phyloP scores from a whole-genome alignment of 2,113 vertebrate genomes.

The Cololabis saira region DNA sequence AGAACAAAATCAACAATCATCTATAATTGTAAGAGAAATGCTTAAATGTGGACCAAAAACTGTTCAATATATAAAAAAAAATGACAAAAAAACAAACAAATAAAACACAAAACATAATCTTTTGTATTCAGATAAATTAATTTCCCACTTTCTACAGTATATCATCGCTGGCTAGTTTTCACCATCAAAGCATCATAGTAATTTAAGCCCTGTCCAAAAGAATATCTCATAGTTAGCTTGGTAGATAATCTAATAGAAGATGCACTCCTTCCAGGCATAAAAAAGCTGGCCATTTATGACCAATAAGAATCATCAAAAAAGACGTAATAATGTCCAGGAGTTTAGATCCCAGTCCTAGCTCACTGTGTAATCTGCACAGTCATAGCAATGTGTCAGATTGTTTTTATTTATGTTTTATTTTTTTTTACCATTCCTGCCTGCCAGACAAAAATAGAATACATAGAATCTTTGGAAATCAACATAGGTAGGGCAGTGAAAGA shows the following conservation, averaged over 20 bases:
- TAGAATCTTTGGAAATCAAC: not conserved
- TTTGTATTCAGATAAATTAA: too few relatives aligned
- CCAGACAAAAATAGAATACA: not conserved
- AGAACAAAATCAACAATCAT: too few relatives aligned
- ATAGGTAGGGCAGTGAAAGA: not conserved
- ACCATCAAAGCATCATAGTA: slow-evolving; percentile 16
- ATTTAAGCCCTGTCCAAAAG: slow-evolving; percentile 17
- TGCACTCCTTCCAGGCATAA: slow-evolving; percentile 9
- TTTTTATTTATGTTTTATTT: slow-evolving; percentile 2
- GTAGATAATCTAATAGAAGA: too few relatives aligned
- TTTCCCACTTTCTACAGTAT: not conserved
- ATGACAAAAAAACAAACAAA: too few relatives aligned
- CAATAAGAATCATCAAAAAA: slow-evolving; percentile 22
- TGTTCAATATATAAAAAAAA: too few relatives aligned
- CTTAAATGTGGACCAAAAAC: too few relatives aligned
- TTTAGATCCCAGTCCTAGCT: slow-evolving; percentile 3
- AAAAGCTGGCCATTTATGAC: slow-evolving; percentile 4
- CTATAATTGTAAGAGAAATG: too few relatives aligned
- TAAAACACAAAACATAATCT: too few relatives aligned
- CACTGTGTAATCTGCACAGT: slow-evolving; percentile 1
- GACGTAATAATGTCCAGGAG: slow-evolving; percentile 1
- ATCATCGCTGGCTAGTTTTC: not conserved
- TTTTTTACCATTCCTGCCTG: not conserved
- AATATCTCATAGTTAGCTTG: slow-evolving; percentile 17
- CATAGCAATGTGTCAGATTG: not conserved